Base-by-base conservation (phyloP, 2,888 invertebrate species). In the Plebejus melissa region DNA sequence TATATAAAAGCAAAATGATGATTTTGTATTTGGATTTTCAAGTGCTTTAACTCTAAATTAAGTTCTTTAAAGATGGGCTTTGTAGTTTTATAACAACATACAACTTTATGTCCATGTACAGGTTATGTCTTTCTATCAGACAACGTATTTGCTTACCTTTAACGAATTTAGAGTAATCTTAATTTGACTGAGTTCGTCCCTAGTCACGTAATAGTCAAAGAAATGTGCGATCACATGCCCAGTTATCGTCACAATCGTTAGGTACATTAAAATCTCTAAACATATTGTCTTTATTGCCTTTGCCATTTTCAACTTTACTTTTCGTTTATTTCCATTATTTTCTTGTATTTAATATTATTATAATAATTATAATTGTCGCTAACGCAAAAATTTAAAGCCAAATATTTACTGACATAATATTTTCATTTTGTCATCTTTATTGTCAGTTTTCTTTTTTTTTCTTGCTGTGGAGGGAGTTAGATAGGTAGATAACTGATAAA, bases 141-240 rank as follows among this genome's bases (percentile, higher is more conserved):
- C 4, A 3, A 38, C 50, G 22, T 28, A 58, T 69, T 3, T 41
- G 74, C 54, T 79, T 83, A 91, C 92, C 86, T 89, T 88, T 13
- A 92, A 78, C 36, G 80, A 75, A 74, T 85, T 76, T 57, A 93
- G 80, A 69, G 85, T 89, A 16, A 79, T 80, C 79, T 89, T 91
- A 83, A 92, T 86, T 38, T 79, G 80, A 7, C 77, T 77, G 38
- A 92, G 77, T 77, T 91, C 88, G 1, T 79, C 81, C 76, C 87
- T 84, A 74, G 91, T 82, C 2, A 86, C 79, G 70, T 86, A 85
- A 74, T 84, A 82, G 77, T 91, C 91, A 90, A 89, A 91, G 76
- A 89, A 84, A 74, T 86, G 87, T 0, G 86, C 82, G 1, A 83
- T 81, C 6, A 90, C 74, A 78, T 91, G 90, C 7, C 89, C 88